Conservation (phyloP, 2,113 vertebrate genomes). For the Pomatostomus ruficeps region DNA sequence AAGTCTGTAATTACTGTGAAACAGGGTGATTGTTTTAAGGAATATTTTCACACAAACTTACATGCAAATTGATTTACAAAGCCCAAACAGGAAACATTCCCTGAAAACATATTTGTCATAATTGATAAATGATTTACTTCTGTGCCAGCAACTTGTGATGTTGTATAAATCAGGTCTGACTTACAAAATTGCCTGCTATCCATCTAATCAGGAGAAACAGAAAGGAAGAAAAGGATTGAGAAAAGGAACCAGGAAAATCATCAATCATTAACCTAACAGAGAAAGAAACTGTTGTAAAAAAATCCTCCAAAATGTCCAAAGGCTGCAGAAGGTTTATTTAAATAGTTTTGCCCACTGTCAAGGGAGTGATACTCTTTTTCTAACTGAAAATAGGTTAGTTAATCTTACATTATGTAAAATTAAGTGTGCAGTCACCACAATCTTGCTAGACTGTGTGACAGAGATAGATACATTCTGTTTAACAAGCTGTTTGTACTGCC, state of each 20-base stretch:
- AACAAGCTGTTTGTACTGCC: background rate
- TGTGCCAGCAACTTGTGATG: background rate
- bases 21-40: background rate
- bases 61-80: background rate
- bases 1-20: background rate
- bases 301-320: background rate
- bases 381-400: conserved; percentile 7
- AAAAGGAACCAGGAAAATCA: background rate
- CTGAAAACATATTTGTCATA: background rate
- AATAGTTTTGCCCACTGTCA: background rate
- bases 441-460: background rate
- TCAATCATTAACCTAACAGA: background rate
- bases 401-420: background rate
- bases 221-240: background rate
- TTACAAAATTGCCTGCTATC: background rate
- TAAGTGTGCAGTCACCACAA: background rate
- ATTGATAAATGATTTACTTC: background rate
- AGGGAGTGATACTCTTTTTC: background rate
- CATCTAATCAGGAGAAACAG: background rate
- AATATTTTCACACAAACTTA: background rate
- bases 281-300: background rate
- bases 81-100: background rate
- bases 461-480: background rate
- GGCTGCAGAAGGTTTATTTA: background rate
- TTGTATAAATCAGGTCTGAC: background rate